phyloP scores from a whole-genome alignment of 2,113 vertebrate species.

The Nanorana parkeri region DNA sequence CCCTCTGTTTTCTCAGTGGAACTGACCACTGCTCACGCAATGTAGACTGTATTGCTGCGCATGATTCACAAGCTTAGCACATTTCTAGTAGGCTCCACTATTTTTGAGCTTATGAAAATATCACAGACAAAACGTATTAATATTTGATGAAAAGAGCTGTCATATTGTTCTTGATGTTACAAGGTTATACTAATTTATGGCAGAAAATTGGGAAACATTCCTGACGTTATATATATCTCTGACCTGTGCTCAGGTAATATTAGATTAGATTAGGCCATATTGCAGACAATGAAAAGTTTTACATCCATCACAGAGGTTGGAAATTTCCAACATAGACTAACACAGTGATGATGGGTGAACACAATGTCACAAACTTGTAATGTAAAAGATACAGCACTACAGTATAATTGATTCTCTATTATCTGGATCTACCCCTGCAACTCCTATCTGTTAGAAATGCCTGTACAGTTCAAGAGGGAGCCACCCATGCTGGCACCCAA shows the following conservation, averaged over 20 bases:
- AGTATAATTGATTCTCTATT: too few relatives aligned
- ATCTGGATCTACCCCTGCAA: too few relatives aligned
- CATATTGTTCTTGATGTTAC: not conserved
- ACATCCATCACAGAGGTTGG: not conserved
- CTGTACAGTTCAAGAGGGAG: too few relatives aligned
- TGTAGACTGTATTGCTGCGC: not conserved
- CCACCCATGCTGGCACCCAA: too few relatives aligned
- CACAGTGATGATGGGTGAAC: not conserved
- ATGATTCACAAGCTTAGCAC: not conserved
- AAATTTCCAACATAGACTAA: not conserved
- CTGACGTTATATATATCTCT: not conserved
- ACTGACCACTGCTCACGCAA: not conserved
- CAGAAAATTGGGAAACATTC: slow-evolving; percentile 12
- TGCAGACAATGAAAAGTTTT: not conserved
- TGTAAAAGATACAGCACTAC: not conserved
- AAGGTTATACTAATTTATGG: slow-evolving; percentile 4
- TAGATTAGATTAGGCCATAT: not conserved
- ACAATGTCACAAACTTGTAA: not conserved
- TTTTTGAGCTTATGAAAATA: not conserved
- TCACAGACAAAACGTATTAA: slow-evolving; percentile 49
- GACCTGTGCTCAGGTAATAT: not conserved
- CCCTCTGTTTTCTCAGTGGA: not conserved
- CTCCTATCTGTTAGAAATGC: too few relatives aligned
- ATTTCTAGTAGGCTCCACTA: not conserved
- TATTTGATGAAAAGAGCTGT: slow-evolving; percentile 36